These are phyloP conservation scores for Synaphobranchus kaupii DNA, from an alignment of 2,797 vertebrate genomes.

Conservation along the genomic window DNA sequence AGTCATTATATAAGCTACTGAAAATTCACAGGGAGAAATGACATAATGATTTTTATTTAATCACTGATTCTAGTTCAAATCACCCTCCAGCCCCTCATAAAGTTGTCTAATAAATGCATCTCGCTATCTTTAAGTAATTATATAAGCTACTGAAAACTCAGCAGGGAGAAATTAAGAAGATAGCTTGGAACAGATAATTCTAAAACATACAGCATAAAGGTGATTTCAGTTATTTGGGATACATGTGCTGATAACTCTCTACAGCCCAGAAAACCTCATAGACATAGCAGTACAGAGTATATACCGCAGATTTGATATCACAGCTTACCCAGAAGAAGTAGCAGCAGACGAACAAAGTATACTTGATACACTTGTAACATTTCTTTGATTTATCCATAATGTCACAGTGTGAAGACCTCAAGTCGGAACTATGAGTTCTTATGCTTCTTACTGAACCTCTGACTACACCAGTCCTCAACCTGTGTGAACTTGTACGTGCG, in stretches of 20 bases:
- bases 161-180: background rate
- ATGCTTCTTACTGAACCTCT: background rate
- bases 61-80: background rate
- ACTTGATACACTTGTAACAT: conserved; percentile 67
- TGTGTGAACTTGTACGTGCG: conserved; percentile 16
- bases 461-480: background rate
- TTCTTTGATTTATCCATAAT: conserved; percentile 56
- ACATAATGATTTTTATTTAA: background rate
- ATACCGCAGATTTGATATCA: background rate
- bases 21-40: too few relatives aligned
- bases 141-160: too few relatives aligned
- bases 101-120: background rate
- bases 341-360: conserved; percentile 73
- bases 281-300: background rate
- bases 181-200: background rate
- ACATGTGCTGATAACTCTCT: background rate
- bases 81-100: background rate
- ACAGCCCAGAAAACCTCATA: background rate
- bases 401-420: background rate
- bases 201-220: background rate
- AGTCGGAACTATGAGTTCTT: background rate
- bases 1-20: background rate
- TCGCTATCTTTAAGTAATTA: background rate
- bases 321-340: conserved; percentile 76
- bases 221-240: background rate